Conservation (phyloP, 2,113 vertebrate species). For the Urocitellus parryii region DNA sequence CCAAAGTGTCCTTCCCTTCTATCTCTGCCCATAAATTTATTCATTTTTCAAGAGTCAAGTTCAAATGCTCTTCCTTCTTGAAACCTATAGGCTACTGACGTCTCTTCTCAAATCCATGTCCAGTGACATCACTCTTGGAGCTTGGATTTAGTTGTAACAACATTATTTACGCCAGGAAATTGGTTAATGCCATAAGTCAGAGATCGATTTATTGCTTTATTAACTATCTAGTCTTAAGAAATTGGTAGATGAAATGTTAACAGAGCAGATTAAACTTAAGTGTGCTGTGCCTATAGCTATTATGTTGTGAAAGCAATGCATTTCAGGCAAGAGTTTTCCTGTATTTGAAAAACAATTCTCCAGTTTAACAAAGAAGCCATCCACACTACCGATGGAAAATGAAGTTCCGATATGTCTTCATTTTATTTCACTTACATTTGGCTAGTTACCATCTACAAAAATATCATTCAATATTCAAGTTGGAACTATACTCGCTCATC, state of each 20-base stretch:
- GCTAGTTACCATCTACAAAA: neutral
- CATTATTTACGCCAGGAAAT: neutral
- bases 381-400: neutral
- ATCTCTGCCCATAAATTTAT: neutral
- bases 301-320: neutral
- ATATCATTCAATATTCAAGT: neutral
- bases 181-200: neutral
- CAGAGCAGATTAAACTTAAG: neutral
- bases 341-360: neutral
- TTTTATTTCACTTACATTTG: neutral
- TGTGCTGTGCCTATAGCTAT: neutral
- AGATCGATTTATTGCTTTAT: neutral
- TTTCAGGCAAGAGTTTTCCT: neutral
- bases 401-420: neutral
- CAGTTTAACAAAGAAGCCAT: neutral
- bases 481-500: neutral
- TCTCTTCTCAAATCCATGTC: neutral
- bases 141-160: neutral
- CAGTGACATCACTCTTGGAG: neutral
- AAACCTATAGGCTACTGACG: neutral
- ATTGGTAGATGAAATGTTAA: neutral
- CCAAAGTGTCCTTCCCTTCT: neutral
- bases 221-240: neutral
- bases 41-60: neutral
- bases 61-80: neutral